A percentile compares a stretch with the other conserved stretches of the same genome.
These are phyloP conservation scores for Rana temporaria DNA, from an alignment of 2,113 vertebrate species.

Conservation along the genomic window DNA sequence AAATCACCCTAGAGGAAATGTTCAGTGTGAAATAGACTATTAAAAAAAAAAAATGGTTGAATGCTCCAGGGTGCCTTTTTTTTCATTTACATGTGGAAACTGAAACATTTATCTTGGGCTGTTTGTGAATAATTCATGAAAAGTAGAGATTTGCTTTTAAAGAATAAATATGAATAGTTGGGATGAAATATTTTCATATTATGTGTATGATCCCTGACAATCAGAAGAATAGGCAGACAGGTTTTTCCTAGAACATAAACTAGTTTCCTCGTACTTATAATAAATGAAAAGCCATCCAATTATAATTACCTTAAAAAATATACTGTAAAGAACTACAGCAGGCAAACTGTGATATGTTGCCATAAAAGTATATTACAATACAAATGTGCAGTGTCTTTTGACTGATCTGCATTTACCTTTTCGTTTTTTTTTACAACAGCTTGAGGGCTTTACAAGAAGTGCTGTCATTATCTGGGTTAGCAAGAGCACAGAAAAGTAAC, in stretches of 20 bases:
- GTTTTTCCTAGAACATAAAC: constrained; percentile 20
- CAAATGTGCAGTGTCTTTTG: too few relatives aligned
- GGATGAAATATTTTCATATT: constrained; percentile 59
- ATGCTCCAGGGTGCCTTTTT: constrained; percentile 68
- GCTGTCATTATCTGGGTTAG: too few relatives aligned
- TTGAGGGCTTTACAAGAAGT: too few relatives aligned
- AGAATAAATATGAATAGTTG: constrained; percentile 62
- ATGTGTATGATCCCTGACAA: constrained; percentile 30
- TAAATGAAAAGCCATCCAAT: constrained; percentile 26
- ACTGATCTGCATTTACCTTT: too few relatives aligned
- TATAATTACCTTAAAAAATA: constrained; percentile 31
- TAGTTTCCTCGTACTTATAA: constrained; percentile 24
- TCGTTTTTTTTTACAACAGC: too few relatives aligned
- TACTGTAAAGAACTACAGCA: not conserved
- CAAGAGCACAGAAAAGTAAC: too few relatives aligned
- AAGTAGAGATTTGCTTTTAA: constrained; percentile 64
- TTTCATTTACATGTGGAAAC: constrained; percentile 70
- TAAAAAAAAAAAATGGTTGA: constrained; percentile 73
- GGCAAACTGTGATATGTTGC: not conserved
- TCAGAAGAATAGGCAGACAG: constrained; percentile 8
- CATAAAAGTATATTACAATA: not conserved
- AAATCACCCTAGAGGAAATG: constrained; percentile 72
- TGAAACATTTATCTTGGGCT: constrained; percentile 76
- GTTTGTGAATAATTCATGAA: constrained; percentile 82
- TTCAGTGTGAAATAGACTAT: constrained; percentile 67